Conservation (phyloP, 2,888 invertebrate genomes). For the Papilio demoleus region DNA sequence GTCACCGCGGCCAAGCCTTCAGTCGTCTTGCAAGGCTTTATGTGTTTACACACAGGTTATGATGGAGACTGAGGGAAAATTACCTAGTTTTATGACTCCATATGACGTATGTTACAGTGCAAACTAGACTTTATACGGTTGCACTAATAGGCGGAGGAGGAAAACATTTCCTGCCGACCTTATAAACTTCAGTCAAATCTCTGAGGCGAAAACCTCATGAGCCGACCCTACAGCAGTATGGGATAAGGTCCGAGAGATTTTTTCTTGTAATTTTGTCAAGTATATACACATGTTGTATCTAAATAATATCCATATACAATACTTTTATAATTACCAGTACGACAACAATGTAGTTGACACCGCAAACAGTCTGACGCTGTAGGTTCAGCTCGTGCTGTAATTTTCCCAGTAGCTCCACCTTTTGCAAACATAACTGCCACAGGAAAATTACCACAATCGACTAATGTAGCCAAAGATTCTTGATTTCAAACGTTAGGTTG, state of each 20-base stretch:
- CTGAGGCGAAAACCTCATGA: too few relatives aligned
- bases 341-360: slow-evolving; percentile 5
- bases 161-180: too few relatives aligned
- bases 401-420: slow-evolving; percentile 18
- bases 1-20: slow-evolving; percentile 10
- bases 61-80: slow-evolving; percentile 2
- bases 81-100: neutral
- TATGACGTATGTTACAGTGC: neutral
- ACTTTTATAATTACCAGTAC: neutral
- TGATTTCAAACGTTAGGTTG: too few relatives aligned
- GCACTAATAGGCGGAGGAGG: too few relatives aligned
- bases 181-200: too few relatives aligned
- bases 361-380: slow-evolving; percentile 19
- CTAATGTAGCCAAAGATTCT: too few relatives aligned
- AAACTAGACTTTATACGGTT: too few relatives aligned
- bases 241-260: too few relatives aligned
- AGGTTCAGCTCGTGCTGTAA: neutral
- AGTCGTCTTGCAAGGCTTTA: neutral
- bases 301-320: too few relatives aligned
- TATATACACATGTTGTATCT: too few relatives aligned
- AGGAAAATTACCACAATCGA: slow-evolving; percentile 20
- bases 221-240: too few relatives aligned
- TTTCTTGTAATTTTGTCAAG: too few relatives aligned
- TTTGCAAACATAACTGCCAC: slow-evolving; percentile 1
- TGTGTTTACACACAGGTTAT: neutral